Conservation (phyloP, 1,140 invertebrate species). For the Magallana gigas region DNA sequence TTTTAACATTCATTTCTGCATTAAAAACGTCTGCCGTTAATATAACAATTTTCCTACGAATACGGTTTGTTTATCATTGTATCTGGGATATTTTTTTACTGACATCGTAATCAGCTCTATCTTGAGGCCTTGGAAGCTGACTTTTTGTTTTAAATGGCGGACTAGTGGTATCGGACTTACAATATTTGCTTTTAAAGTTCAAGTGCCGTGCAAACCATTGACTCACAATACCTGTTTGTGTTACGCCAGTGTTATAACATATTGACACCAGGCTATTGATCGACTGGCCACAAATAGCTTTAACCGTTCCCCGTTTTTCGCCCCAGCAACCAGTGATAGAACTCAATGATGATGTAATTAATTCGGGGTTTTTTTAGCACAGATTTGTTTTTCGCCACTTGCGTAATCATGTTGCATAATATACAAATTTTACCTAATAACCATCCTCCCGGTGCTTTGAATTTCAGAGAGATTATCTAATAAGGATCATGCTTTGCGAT, state of each 20-base stretch:
- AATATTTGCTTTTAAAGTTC: constrained; percentile 37
- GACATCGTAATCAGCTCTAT: too few species aligned
- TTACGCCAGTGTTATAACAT: constrained; percentile 42
- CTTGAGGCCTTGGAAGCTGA: neutral
- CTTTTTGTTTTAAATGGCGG: constrained; percentile 21
- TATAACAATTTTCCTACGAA: too few species aligned
- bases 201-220: constrained; percentile 33
- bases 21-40: too few species aligned
- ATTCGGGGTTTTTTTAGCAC: neutral
- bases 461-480: neutral
- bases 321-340: neutral
- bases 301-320: neutral
- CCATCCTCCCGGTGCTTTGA: too few species aligned
- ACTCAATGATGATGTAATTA: neutral
- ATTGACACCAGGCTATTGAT: constrained; percentile 39
- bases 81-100: too few species aligned
- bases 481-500: neutral
- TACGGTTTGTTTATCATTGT: too few species aligned
- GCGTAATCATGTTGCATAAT: neutral
- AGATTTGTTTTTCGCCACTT: neutral
- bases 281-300: constrained; percentile 23
- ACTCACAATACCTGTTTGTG: constrained; percentile 10
- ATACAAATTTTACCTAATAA: neutral
- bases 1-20: too few species aligned
- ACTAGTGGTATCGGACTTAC: neutral